Conservation (phyloP, 1,140 invertebrate species). For the Drosophila grimshawi region DNA sequence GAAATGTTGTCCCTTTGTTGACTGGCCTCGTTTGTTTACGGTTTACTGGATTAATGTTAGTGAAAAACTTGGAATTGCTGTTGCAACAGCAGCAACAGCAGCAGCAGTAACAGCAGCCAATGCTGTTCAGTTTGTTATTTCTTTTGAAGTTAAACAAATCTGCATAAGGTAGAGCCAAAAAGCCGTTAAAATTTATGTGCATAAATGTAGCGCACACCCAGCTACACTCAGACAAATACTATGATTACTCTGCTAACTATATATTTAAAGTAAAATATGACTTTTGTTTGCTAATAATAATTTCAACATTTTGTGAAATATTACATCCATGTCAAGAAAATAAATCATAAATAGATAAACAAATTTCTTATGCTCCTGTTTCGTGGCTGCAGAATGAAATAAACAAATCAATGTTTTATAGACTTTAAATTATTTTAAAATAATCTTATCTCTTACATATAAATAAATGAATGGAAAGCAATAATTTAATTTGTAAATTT, state of each 20-base stretch:
- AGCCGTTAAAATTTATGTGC: conserved; percentile 76
- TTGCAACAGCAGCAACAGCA: conserved; percentile 13
- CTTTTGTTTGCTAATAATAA: too few species aligned
- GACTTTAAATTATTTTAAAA: too few species aligned
- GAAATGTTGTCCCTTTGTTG: conserved; percentile 76
- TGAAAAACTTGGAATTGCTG: conserved; percentile 35
- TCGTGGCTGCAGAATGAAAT: too few species aligned
- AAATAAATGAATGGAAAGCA: too few species aligned
- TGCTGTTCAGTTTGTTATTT: conserved; percentile 68
- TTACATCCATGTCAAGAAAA: too few species aligned
- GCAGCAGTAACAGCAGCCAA: conserved; percentile 42
- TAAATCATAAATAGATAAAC: too few species aligned
- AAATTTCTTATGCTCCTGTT: too few species aligned
- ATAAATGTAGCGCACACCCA: conserved; percentile 45
- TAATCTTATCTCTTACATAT: too few species aligned
- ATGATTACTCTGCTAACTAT: too few species aligned
- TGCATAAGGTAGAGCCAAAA: conserved; percentile 73
- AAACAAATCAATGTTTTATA: too few species aligned
- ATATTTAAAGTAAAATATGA: not conserved
- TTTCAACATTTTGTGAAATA: too few species aligned
- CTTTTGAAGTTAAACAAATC: conserved; percentile 80
- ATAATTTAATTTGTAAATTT: too few species aligned
- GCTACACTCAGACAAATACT: not conserved
- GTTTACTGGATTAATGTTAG: conserved; percentile 77
- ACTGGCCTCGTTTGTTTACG: conserved; percentile 78